Evolutionary conservation across 2,888 invertebrate species (phyloP), one percentile per base, ranked within the genome.

Genomic region (Sipha maydis): DNA sequence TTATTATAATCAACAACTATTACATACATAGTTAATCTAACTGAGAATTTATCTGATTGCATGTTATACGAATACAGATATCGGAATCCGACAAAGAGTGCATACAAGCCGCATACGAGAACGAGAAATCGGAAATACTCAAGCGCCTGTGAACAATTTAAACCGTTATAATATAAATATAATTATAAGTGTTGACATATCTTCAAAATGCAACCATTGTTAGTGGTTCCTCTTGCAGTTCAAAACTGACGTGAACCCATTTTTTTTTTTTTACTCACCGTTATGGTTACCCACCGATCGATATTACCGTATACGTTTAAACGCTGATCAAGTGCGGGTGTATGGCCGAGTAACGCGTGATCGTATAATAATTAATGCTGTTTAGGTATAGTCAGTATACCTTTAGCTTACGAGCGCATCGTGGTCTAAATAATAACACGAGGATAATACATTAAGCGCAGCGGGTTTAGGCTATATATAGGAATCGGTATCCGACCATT

Each of bases 361-460:
- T 79, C 21, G 31, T 79, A 56, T 56, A 25, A 56, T 31, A 31
- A 48, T 48, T 31, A 31, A 48, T 48, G 14, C 14, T 14, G 11
- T 48, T 48, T 48, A 48, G 1, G 48, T 14, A 14, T 48, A 48
- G 48, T 8, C 41, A n/a, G 78, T 79, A 41, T 11, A 41, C 11
- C 11, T 41, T 41, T 8, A 41, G 54, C 31, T 56, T 14, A 7
- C 78, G 31, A 34, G 48, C 2, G 11, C 3, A 14, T 48, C 14
- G 48, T 14, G 11, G 48, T 11, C 14, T 48, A 48, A 80, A 80
- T 67, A 80, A 80, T 80, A 80, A 61, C 61, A 61, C 61, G 61
- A 80, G 67, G 80, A 67, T 80, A 80, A 80, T 67, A 67, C 80
- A 38, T 67, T 80, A 80, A 80, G 67, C 38, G 61, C 80, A 14